These are phyloP conservation scores for Pyrgilauda ruficollis DNA, from an alignment of 2,113 vertebrate species.

Conservation along the genomic window DNA sequence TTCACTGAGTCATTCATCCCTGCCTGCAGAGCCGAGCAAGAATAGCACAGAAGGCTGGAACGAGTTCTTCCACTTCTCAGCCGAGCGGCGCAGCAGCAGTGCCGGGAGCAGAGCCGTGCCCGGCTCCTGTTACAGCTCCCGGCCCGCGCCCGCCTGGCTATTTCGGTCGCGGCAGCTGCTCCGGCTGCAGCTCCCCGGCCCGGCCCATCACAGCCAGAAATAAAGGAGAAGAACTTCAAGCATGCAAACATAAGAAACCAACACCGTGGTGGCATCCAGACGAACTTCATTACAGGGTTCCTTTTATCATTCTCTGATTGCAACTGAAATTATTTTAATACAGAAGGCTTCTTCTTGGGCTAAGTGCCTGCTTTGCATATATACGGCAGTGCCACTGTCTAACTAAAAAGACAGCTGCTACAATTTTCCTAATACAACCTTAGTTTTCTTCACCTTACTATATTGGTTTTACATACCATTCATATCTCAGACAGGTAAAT, in stretches of 20 bases:
- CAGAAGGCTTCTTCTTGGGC: neutral
- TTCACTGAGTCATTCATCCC: neutral
- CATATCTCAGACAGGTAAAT: neutral
- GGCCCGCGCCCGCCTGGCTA: neutral
- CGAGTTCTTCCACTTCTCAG: neutral
- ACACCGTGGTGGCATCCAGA: neutral
- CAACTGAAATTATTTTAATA: conserved; percentile 4
- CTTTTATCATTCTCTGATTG: conserved; percentile 7
- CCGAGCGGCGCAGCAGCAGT: neutral
- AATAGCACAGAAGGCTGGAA: neutral
- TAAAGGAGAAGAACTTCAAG: conserved; percentile 6
- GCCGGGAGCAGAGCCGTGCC: neutral
- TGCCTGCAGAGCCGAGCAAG: neutral
- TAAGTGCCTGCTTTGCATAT: neutral
- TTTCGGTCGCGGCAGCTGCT: conserved; percentile 1
- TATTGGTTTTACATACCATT: neutral
- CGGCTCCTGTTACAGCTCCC: neutral
- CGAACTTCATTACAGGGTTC: neutral
- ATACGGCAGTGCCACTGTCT: neutral
- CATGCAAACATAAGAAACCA: neutral
- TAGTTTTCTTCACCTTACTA: neutral
- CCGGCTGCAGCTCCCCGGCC: neutral
- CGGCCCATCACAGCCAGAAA: neutral
- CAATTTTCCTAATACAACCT: neutral
- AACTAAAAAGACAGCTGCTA: neutral